A percentile compares a stretch with the other conserved stretches of the same genome.
These are phyloP conservation scores for Propithecus deckenii DNA, from an alignment of 2,797 vertebrate genomes.

Conservation along the genomic window DNA sequence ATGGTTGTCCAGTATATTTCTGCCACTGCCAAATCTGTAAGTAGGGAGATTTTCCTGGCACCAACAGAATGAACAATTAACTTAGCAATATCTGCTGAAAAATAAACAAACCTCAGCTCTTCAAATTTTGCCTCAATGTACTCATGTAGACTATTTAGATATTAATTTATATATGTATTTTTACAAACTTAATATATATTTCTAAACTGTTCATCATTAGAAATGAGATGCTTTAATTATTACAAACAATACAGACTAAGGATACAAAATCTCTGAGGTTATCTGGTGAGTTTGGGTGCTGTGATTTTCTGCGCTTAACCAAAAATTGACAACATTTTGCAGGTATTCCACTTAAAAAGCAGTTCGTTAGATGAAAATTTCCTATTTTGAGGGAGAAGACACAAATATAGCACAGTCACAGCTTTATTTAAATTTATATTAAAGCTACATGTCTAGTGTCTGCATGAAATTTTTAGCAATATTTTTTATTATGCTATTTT, in stretches of 20 bases:
- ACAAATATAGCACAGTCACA: slow-evolving; percentile 2
- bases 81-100: slow-evolving; percentile 78
- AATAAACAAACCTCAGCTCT: slow-evolving; percentile 71
- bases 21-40: slow-evolving; percentile 98
- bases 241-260: slow-evolving; percentile 67
- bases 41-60: slow-evolving; percentile 79
- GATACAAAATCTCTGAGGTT: slow-evolving; percentile 42
- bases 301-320: slow-evolving; percentile 65
- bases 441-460: not conserved
- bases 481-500: not conserved
- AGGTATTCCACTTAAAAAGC: not conserved
- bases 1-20: slow-evolving; percentile 99
- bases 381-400: slow-evolving; percentile 8
- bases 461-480: slow-evolving; percentile 28
- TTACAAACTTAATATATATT: slow-evolving; percentile 72
- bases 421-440: slow-evolving; percentile 45
- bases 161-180: not conserved
- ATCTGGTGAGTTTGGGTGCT: slow-evolving; percentile 66
- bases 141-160: slow-evolving; percentile 51
- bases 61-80: slow-evolving; percentile 79
- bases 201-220: slow-evolving; percentile 68
- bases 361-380: not conserved
- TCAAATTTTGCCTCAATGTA: slow-evolving; percentile 75
- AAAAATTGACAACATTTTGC: slow-evolving; percentile 1
- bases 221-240: slow-evolving; percentile 73